A percentile compares a stretch with the other conserved stretches of the same genome.
phyloP scores from a whole-genome alignment of 2,888 invertebrate genomes.

The Phasia obesa region DNA sequence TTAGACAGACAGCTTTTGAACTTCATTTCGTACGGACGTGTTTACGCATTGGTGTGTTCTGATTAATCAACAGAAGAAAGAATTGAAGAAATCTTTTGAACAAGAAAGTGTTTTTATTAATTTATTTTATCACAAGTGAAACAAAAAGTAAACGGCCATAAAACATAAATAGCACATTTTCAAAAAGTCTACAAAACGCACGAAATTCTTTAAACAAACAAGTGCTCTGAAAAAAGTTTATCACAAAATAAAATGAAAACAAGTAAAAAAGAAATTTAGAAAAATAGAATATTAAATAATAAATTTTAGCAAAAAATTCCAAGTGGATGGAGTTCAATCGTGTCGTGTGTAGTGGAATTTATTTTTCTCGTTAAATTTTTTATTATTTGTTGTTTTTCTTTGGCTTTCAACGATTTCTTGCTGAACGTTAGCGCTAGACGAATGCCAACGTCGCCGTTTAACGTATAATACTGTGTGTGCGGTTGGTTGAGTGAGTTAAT shows the following conservation, averaged over 20 bases:
- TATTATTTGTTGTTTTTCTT: slow-evolving; percentile 37
- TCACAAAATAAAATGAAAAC: slow-evolving; percentile 13
- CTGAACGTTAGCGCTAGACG: slow-evolving; percentile 2
- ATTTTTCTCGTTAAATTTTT: slow-evolving; percentile 44
- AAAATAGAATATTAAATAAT: slow-evolving; percentile 46
- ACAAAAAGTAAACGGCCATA: background rate
- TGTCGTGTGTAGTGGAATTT: slow-evolving; percentile 59
- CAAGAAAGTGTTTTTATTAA: slow-evolving; percentile 36
- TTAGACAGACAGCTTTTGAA: slow-evolving; percentile 63
- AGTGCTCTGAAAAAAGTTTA: slow-evolving; percentile 11
- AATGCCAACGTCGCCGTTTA: slow-evolving; percentile 25
- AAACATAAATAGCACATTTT: slow-evolving; percentile 18
- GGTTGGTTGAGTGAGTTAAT: slow-evolving; percentile 37
- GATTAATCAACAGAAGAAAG: slow-evolving; percentile 37
- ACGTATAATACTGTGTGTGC: slow-evolving; percentile 16
- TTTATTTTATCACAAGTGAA: slow-evolving; percentile 38
- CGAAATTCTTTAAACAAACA: too few relatives aligned
- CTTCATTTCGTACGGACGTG: slow-evolving; percentile 62
- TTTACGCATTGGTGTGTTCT: slow-evolving; percentile 19
- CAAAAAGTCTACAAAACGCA: too few relatives aligned
- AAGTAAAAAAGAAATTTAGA: slow-evolving; percentile 4
- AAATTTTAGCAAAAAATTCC: slow-evolving; percentile 57
- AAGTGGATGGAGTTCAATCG: slow-evolving; percentile 60
- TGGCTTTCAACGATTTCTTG: slow-evolving; percentile 47
- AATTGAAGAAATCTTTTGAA: slow-evolving; percentile 13